Percentiles rank a stretch among this genome's conserved stretches.
Conservation (phyloP, 1,140 invertebrate genomes). For the Bathynomus jamesi region DNA sequence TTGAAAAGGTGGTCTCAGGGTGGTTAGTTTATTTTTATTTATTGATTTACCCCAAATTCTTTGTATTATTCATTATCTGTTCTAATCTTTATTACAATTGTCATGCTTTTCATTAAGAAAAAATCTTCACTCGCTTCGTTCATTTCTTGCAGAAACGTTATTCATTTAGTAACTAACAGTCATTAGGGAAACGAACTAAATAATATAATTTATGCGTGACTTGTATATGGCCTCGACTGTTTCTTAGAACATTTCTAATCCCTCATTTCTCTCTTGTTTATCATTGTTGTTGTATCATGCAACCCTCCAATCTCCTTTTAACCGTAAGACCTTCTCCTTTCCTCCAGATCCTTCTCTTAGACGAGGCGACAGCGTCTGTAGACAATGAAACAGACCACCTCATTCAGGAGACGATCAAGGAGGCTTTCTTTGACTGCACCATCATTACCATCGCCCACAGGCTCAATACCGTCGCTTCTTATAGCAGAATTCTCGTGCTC, state of each 20-base stretch:
- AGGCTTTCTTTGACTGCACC: slow-evolving; percentile 48
- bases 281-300: neutral
- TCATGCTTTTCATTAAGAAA: too few species aligned
- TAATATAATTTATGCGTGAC: too few species aligned
- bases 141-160: too few species aligned
- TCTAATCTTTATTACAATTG: too few species aligned
- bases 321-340: slow-evolving; percentile 13
- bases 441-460: slow-evolving; percentile 49
- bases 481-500: slow-evolving; percentile 52
- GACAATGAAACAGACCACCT: slow-evolving; percentile 54
- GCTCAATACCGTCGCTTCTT: slow-evolving; percentile 45
- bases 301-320: neutral
- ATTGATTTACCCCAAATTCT: too few species aligned
- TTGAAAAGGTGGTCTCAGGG: too few species aligned
- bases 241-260: neutral
- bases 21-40: too few species aligned
- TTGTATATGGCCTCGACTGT: neutral
- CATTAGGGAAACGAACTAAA: too few species aligned
- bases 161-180: too few species aligned
- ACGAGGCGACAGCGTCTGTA: slow-evolving; percentile 53
- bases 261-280: neutral
- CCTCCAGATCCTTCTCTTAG: slow-evolving; percentile 47
- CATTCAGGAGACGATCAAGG: slow-evolving; percentile 57
- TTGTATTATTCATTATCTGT: too few species aligned
- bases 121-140: too few species aligned